A percentile compares a stretch with the other conserved stretches of the same genome.
Conservation (phyloP, 2,113 vertebrate species). For the Cynoglossus semilaevis region DNA sequence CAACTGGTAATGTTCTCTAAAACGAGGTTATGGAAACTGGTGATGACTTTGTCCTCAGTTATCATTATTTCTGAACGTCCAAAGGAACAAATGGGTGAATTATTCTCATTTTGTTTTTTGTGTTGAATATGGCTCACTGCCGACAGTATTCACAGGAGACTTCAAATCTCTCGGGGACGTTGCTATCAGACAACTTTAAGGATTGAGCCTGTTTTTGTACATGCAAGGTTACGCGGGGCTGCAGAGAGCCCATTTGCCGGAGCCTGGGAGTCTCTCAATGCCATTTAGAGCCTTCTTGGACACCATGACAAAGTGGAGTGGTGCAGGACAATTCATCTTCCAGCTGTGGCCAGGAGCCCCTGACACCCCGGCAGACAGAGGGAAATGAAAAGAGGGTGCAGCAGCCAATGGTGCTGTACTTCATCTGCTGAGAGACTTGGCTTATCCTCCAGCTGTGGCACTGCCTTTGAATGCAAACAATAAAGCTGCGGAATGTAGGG, state of each 20-base stretch:
- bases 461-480: slow-evolving; percentile 70
- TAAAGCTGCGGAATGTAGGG: slow-evolving; percentile 66
- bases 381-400: slow-evolving; percentile 70
- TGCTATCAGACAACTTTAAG: slow-evolving; percentile 30
- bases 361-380: slow-evolving; percentile 63
- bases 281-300: slow-evolving; percentile 67
- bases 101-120: background rate
- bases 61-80: background rate
- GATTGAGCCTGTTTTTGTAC: slow-evolving; percentile 28
- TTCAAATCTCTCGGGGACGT: slow-evolving; percentile 28
- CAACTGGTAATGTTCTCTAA: background rate
- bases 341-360: slow-evolving; percentile 69
- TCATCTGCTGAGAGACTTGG: slow-evolving; percentile 65
- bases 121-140: background rate
- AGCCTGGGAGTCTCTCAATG: slow-evolving; percentile 63
- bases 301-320: slow-evolving; percentile 72
- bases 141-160: slow-evolving; percentile 8
- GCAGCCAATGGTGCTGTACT: slow-evolving; percentile 51
- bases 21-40: background rate
- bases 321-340: slow-evolving; percentile 71
- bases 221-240: slow-evolving; percentile 52
- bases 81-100: background rate
- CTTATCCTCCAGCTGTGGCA: slow-evolving; percentile 70
- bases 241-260: slow-evolving; percentile 58
- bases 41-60: slow-evolving; percentile 4